Conservation (phyloP, 2,113 vertebrate genomes). For the Bothrops jararaca region DNA sequence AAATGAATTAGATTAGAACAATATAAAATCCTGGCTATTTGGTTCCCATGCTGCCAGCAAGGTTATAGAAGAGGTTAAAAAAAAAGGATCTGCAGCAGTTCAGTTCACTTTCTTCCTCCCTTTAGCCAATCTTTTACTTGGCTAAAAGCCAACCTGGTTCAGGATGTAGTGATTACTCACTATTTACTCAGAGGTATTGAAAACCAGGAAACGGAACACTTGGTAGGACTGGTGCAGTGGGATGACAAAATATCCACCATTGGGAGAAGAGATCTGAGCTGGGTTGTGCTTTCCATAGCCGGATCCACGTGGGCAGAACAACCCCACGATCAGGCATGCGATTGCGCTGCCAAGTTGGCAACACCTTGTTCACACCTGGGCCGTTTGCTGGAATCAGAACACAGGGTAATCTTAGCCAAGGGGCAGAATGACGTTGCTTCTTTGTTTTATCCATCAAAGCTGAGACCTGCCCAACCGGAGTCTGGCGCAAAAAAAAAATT, state of each 20-base stretch:
- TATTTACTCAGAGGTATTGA: too few species aligned
- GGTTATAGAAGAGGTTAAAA: background rate
- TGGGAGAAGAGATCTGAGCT: too few species aligned
- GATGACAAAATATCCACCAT: too few species aligned
- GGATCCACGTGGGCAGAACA: background rate
- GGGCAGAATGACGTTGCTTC: background rate
- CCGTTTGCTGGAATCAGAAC: background rate
- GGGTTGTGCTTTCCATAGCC: background rate
- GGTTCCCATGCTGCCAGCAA: background rate
- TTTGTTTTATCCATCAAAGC: background rate
- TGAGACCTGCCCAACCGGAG: background rate
- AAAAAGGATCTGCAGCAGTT: background rate
- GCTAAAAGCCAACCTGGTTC: background rate
- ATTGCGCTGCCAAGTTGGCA: background rate
- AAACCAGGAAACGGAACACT: background rate
- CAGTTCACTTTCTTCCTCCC: background rate
- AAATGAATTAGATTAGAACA: background rate
- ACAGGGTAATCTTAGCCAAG: background rate
- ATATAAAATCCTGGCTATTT: background rate
- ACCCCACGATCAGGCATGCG: background rate
- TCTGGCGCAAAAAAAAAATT: background rate
- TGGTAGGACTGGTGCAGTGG: too few species aligned
- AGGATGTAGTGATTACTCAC: background rate
- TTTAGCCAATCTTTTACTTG: background rate
- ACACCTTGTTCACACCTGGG: background rate